Conservation (phyloP, 2,888 invertebrate genomes). For the Drosophila yooni region DNA sequence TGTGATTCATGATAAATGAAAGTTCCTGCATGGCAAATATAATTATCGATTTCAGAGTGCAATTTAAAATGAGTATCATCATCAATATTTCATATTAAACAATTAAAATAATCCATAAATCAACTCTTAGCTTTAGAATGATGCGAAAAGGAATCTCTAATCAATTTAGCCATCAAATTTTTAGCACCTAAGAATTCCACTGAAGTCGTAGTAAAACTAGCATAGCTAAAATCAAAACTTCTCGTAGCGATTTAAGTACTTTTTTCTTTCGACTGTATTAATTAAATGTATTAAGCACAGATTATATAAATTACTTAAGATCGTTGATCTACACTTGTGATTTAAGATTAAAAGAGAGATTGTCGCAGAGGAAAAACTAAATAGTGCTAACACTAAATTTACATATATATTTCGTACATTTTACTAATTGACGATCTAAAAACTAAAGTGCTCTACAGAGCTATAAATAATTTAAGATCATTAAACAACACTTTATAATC, state of each 20-base stretch:
- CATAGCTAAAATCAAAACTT: not conserved
- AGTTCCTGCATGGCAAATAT: constrained; percentile 30
- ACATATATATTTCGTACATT: not conserved
- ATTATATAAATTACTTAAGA: not conserved
- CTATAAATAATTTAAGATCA: not conserved
- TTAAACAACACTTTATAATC: not conserved
- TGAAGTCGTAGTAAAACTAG: not conserved
- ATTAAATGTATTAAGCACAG: not conserved
- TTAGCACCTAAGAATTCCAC: not conserved
- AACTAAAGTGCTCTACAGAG: not conserved
- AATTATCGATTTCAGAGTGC: constrained; percentile 1
- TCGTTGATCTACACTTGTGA: not conserved
- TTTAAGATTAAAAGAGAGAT: accelerated
- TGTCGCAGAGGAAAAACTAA: accelerated
- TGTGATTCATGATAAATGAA: constrained; percentile 47
- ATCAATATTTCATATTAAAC: not conserved
- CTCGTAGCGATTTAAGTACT: not conserved
- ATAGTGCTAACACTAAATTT: not conserved
- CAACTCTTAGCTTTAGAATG: not conserved
- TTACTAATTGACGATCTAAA: not conserved
- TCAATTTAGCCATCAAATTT: not conserved
- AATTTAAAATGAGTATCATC: constrained; percentile 8
- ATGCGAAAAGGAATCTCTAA: not conserved
- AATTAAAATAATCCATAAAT: constrained; percentile 1
- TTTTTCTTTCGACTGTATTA: not conserved